Evolutionary conservation across 2,888 invertebrate genomes (phyloP).

Genomic region (Lumbricus terrestris): DNA sequence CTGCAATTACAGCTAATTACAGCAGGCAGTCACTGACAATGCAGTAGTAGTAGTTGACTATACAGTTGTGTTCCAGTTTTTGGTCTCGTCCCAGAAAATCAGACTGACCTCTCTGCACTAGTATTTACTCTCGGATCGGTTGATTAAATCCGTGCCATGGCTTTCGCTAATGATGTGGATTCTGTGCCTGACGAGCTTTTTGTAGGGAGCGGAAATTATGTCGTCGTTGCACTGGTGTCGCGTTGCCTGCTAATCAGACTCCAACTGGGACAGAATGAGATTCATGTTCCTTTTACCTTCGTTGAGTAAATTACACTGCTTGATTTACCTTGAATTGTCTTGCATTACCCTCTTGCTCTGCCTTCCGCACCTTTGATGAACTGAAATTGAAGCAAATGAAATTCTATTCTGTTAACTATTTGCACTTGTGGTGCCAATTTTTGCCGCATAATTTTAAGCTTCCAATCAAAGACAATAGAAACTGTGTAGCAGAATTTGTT

Average conservation of each 20-base stretch:
- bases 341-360: background rate
- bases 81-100: background rate
- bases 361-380: background rate
- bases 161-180: background rate
- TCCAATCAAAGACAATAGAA: too few species aligned
- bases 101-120: background rate
- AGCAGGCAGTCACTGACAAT: too few species aligned
- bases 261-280: background rate
- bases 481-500: too few species aligned
- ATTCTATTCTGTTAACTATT: too few species aligned
- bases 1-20: too few species aligned
- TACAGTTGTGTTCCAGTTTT: background rate
- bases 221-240: constrained; percentile 18
- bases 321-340: background rate
- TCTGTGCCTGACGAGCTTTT: background rate
- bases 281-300: background rate
- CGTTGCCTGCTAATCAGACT: background rate
- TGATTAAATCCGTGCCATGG: background rate
- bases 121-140: background rate
- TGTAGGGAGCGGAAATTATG: background rate
- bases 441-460: too few species aligned
- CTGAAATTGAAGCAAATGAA: too few species aligned
- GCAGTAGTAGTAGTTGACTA: too few species aligned
- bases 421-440: too few species aligned
- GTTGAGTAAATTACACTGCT: background rate